Conservation (phyloP, 2,113 vertebrate species). For the Myiagra hebetior region DNA sequence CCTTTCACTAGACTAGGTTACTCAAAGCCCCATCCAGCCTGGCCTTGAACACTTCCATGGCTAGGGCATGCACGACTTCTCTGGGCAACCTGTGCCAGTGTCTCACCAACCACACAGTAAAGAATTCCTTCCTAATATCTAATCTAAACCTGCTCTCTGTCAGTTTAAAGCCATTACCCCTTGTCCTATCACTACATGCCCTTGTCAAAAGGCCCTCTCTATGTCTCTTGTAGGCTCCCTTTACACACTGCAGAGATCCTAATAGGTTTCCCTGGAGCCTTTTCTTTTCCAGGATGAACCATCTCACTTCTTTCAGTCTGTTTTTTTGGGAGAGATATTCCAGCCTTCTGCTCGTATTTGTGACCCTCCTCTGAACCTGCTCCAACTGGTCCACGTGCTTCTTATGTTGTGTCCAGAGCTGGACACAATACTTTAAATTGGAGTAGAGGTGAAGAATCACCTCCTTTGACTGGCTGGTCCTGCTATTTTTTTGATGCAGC, state of each 20-base stretch:
- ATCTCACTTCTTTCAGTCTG: not conserved
- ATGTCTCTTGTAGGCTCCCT: no score
- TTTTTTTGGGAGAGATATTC: not conserved
- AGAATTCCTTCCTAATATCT: not conserved
- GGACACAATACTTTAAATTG: not conserved
- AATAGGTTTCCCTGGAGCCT: not conserved
- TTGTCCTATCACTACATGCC: no score
- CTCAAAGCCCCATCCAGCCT: not conserved
- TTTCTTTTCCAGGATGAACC: not conserved
- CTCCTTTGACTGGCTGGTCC: no score
- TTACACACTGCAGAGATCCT: not conserved
- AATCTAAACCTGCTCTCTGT: not conserved
- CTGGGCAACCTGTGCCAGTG: not conserved
- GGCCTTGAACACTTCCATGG: not conserved
- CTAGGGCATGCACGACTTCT: not conserved
- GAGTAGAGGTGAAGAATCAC: not conserved
- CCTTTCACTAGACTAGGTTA: not conserved
- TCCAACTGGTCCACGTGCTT: not conserved
- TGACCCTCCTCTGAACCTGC: not conserved
- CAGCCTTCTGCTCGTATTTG: not conserved
- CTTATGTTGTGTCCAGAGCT: not conserved
- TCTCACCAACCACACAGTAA: not conserved
- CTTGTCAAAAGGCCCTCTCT: not conserved
- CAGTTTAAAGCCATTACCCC: not conserved
- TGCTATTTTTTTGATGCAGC: no score